A percentile compares a stretch with the other conserved stretches of the same genome.
phyloP scores from a whole-genome alignment of 2,888 invertebrate genomes.

The Dorcus hopei region DNA sequence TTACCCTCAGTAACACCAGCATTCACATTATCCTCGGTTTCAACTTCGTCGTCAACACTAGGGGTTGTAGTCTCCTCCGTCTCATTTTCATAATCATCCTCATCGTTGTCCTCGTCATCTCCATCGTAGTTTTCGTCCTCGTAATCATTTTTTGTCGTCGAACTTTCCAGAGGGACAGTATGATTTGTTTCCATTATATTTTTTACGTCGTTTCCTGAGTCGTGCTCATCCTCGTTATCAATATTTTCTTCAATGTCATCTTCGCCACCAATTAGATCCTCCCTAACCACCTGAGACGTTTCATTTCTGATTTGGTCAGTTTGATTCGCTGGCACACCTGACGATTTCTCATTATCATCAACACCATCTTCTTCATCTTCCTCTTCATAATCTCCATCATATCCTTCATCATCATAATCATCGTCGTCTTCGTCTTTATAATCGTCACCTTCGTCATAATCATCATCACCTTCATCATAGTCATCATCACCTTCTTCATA shows the following conservation, averaged over 20 bases:
- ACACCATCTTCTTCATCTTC: slow-evolving; percentile 3
- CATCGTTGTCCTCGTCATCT: slow-evolving; percentile 7
- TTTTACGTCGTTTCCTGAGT: slow-evolving; percentile 13
- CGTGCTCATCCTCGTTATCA: not conserved
- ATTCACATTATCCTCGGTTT: slow-evolving; percentile 10
- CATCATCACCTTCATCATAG: slow-evolving; percentile 23
- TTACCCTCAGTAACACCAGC: slow-evolving; percentile 7
- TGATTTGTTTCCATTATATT: not conserved
- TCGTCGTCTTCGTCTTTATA: slow-evolving; percentile 18
- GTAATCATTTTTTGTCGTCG: not conserved
- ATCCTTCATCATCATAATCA: slow-evolving; percentile 4
- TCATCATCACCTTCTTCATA: slow-evolving; percentile 24
- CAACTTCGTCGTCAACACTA: slow-evolving; percentile 4
- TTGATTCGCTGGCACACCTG: too few relatives aligned
- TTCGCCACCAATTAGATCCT: slow-evolving; percentile 1
- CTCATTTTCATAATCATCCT: slow-evolving; percentile 12
- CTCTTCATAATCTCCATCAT: slow-evolving; percentile 8
- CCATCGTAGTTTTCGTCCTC: slow-evolving; percentile 11
- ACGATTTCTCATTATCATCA: too few relatives aligned
- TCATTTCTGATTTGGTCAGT: not conserved
- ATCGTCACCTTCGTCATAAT: slow-evolving; percentile 13
- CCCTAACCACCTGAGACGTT: not conserved
- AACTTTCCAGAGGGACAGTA: not conserved
- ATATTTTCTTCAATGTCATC: not conserved
- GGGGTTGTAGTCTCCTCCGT: not conserved